Evolutionary conservation across 2,888 invertebrate genomes (phyloP).

Genomic region (Pocota personata): DNA sequence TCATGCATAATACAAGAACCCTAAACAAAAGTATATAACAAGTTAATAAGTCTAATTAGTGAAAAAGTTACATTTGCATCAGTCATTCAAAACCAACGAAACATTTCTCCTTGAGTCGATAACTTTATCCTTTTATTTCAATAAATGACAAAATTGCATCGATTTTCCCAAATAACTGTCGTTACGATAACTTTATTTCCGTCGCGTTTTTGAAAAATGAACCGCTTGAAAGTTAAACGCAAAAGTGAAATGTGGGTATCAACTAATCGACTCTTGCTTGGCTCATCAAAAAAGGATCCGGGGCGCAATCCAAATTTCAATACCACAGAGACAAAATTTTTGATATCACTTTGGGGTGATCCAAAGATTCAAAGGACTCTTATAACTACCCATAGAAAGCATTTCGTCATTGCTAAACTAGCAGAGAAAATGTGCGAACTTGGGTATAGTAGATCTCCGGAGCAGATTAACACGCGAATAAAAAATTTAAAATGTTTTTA

Average conservation of each 20-base stretch:
- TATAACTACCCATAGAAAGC: constrained; percentile 85
- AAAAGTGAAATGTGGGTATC: constrained; percentile 52
- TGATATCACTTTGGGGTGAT: constrained; percentile 86
- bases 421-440: constrained; percentile 85
- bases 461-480: constrained; percentile 85
- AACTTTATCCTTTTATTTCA: neutral
- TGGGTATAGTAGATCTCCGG: constrained; percentile 85
- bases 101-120: neutral
- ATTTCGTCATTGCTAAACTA: constrained; percentile 84
- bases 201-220: constrained; percentile 8
- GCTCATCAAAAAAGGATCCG: constrained; percentile 30
- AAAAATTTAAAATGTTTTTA: constrained; percentile 86
- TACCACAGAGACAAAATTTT: constrained; percentile 85
- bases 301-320: constrained; percentile 85
- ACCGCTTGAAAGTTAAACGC: constrained; percentile 32
- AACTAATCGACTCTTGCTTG: constrained; percentile 36
- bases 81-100: neutral
- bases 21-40: neutral
- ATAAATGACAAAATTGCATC: neutral
- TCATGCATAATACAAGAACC: neutral
- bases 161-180: neutral
- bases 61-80: too few species aligned
- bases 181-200: neutral
- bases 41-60: neutral
- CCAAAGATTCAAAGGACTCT: constrained; percentile 85